Base-by-base conservation (phyloP, 2,888 invertebrate species). In the Cactoblastis cactorum region DNA sequence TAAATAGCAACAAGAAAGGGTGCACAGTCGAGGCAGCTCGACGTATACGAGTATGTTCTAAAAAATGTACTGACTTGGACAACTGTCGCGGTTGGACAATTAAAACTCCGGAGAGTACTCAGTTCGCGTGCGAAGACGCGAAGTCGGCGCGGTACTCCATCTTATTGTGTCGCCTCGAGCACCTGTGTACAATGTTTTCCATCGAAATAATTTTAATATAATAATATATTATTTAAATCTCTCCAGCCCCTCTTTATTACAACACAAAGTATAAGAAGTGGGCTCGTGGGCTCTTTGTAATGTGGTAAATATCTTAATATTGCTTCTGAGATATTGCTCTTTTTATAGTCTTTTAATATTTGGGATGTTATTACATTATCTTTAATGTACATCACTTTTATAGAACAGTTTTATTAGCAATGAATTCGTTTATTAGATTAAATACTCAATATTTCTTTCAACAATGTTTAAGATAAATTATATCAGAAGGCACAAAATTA, bases 1-100 rank as follows among this genome's bases (percentile, higher is more conserved):
- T 77, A 80, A 80, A 81, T 80, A 81, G 78, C 73, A 53, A 58
- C 71, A 66, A 72, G 65, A 71, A 65, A 74, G 77, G 74, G 74
- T 74, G 73, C 67, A 67, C 62, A 60, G 60, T 64, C 62, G 67
- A 65, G 66, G 64, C 37, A 35, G 19, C 41, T 35, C 67, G 65
- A 69, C 71, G n/a, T n/a, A 68, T 28, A 28, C 28, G 8, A 28
- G 28, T 62, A 57, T 57, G 56, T 62, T 65, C 63, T 65, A 73
- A 74, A 68, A 74, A 67, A 67, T 66, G 69, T 71, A 62, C 62
- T 59, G 55, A 49, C 55, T 53, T 54, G 53, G 53, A 53, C 61
- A 56, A 56, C 55, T 65, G 63, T 63, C 58, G 57, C 58, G 48
- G 65, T 68, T 70, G 69, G 70, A 79, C 77, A 81, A 80, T 80